Conservation (phyloP, 1,140 invertebrate species). For the Heliconius himera region DNA sequence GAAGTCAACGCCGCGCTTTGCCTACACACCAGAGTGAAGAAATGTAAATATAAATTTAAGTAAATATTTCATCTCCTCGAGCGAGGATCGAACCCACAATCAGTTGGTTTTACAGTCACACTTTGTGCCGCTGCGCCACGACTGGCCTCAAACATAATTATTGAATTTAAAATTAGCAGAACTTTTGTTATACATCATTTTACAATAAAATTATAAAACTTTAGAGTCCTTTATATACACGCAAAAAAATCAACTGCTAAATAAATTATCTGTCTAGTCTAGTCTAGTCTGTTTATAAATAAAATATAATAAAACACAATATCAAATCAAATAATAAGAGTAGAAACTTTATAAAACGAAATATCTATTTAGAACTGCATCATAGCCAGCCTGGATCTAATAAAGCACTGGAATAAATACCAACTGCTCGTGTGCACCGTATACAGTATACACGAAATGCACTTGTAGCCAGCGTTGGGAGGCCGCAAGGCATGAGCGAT, state of each 20-base stretch:
- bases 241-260: not conserved
- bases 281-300: not conserved
- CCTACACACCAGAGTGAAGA: no score
- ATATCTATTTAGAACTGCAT: slow-evolving; percentile 41
- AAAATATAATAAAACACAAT: not conserved
- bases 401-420: slow-evolving; percentile 38
- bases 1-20: no score
- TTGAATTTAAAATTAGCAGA: no score
- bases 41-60: no score
- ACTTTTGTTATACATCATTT: no score
- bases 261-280: not conserved
- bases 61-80: no score
- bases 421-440: slow-evolving; percentile 32
- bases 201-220: no score
- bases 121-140: no score
- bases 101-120: no score
- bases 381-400: slow-evolving; percentile 44
- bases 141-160: no score
- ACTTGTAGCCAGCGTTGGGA: not conserved
- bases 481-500: slow-evolving; percentile 15
- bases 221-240: not conserved
- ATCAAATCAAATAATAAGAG: not conserved
- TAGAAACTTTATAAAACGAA: slow-evolving; percentile 22
- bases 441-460: slow-evolving; percentile 8
- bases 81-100: no score